Evolutionary conservation across 2,888 invertebrate genomes (phyloP).

Genomic region (Anarsia innoxiella): DNA sequence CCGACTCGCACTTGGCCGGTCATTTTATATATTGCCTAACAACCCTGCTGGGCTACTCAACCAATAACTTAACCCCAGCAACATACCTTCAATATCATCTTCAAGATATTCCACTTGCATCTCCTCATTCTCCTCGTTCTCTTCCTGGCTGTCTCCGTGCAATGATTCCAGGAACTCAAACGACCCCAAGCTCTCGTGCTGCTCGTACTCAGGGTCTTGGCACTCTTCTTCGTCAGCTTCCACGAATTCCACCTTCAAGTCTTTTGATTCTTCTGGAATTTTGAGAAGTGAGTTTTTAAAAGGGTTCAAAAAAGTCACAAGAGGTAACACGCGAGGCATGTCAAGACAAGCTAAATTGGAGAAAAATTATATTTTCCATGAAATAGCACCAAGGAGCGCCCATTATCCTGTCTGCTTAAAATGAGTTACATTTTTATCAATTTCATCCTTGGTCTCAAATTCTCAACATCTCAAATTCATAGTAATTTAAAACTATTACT

Average conservation of each 20-base stretch:
- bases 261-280: neutral
- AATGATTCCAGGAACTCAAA: neutral
- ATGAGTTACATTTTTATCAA: neutral
- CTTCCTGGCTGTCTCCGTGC: too few species aligned
- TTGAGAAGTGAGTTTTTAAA: neutral
- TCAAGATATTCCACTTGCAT: neutral
- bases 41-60: too few species aligned
- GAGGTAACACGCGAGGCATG: too few species aligned
- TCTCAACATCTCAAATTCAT: too few species aligned
- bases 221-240: constrained; percentile 1
- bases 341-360: too few species aligned
- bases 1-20: too few species aligned
- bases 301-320: neutral
- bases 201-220: neutral
- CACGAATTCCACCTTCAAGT: constrained; percentile 1
- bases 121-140: neutral
- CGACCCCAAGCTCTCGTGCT: neutral
- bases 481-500: too few species aligned
- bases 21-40: too few species aligned
- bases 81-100: neutral
- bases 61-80: neutral
- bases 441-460: too few species aligned
- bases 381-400: neutral
- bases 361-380: too few species aligned
- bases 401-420: neutral